Percentiles rank a stretch among this genome's conserved stretches.
Evolutionary conservation across 1,140 invertebrate species (phyloP).

Genomic region (Lepidostoma basale): DNA sequence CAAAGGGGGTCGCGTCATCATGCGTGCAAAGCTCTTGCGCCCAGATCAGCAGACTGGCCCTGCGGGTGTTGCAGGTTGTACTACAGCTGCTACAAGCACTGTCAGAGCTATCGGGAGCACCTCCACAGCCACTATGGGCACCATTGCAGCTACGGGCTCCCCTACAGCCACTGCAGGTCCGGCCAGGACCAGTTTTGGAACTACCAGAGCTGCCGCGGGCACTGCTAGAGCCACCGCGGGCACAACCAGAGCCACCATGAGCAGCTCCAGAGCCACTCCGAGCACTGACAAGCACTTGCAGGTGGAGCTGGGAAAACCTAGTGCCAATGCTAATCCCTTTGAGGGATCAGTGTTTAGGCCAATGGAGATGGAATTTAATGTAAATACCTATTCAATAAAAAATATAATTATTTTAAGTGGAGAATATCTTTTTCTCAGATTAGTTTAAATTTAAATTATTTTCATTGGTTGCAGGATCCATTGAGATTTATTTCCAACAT

Average conservation of each 20-base stretch:
- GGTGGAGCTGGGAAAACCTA: conserved; percentile 44
- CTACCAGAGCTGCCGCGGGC: no score
- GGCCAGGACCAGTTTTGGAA: not conserved
- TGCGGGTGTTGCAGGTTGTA: not conserved
- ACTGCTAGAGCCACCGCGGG: no score
- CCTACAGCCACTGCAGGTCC: no score
- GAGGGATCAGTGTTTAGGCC: conserved; percentile 86
- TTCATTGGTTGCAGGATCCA: conserved; percentile 71
- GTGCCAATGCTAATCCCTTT: conserved; percentile 66
- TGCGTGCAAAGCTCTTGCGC: conserved; percentile 71
- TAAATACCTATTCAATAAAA: conserved; percentile 21
- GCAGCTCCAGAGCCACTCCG: conserved; percentile 51
- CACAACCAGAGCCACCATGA: conserved; percentile 38
- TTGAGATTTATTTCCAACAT: conserved; percentile 89
- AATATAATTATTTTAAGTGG: not conserved
- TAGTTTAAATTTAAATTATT: not conserved
- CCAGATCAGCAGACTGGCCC: conserved; percentile 59
- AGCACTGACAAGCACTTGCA: conserved; percentile 45
- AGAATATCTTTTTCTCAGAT: no score
- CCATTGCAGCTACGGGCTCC: no score
- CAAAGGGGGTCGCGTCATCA: conserved; percentile 61
- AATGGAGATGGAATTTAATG: conserved; percentile 77
- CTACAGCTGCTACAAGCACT: not conserved
- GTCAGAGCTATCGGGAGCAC: conserved; percentile 29
- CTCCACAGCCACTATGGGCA: conserved; percentile 20